Conservation (phyloP, 2,888 invertebrate genomes). For the Diadegma fenestrale region DNA sequence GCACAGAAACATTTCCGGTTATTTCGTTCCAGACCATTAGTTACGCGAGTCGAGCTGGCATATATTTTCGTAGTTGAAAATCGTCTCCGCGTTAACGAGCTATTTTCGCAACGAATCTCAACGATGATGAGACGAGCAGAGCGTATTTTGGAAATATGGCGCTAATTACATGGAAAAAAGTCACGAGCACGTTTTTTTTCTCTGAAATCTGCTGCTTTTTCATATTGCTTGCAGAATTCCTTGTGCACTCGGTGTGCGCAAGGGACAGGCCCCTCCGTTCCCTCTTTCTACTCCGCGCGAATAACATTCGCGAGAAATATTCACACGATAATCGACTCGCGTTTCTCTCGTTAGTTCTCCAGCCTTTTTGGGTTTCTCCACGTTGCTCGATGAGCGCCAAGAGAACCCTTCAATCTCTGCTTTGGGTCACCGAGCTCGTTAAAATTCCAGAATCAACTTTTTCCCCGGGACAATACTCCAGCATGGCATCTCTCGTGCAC, state of each 20-base stretch:
- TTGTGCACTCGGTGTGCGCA: not conserved
- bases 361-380: slow-evolving; percentile 24
- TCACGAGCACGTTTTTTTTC: not conserved
- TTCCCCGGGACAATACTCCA: slow-evolving; percentile 28
- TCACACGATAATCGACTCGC: slow-evolving; percentile 77
- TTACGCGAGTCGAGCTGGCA: not conserved
- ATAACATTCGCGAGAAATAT: slow-evolving; percentile 68
- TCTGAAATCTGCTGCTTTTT: not conserved
- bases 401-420: slow-evolving; percentile 17
- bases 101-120: not conserved
- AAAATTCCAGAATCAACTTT: slow-evolving; percentile 59
- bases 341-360: slow-evolving; percentile 52
- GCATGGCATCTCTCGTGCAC: slow-evolving; percentile 3
- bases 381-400: slow-evolving; percentile 15
- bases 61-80: not conserved
- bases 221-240: not conserved
- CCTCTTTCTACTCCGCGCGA: not conserved
- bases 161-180: not conserved
- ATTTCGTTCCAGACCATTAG: not conserved
- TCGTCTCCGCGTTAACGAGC: not conserved
- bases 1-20: not conserved
- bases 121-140: not conserved
- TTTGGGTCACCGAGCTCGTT: slow-evolving; percentile 59
- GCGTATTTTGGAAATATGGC: not conserved
- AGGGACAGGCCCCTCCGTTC: not conserved